Percentiles rank a stretch among this genome's conserved stretches.
These are phyloP conservation scores for Sarotherodon lohbergeri DNA, from an alignment of 2,113 vertebrate genomes.

Conservation along the genomic window DNA sequence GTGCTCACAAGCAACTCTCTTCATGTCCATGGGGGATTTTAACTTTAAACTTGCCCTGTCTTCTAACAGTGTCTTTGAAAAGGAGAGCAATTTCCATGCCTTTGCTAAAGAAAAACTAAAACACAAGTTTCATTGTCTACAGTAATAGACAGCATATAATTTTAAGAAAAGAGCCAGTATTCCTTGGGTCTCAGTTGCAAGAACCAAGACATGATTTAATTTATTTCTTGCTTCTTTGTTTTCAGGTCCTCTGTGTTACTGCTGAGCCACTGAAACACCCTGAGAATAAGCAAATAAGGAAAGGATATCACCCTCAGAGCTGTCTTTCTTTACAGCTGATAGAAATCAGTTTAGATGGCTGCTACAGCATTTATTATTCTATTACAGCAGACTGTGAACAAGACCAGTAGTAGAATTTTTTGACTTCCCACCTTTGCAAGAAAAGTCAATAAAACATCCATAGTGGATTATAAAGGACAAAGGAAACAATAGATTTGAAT, in stretches of 20 bases:
- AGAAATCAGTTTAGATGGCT: background rate
- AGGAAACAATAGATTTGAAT: background rate
- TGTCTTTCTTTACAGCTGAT: background rate
- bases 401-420: background rate
- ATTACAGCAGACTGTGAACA: background rate
- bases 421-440: background rate
- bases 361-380: background rate
- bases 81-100: background rate
- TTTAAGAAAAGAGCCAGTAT: background rate
- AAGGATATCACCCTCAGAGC: background rate
- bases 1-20: background rate
- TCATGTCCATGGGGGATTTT: background rate
- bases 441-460: background rate
- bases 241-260: background rate
- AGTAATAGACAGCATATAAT: background rate
- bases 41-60: background rate
- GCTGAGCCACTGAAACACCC: slow-evolving; percentile 15
- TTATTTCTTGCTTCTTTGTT: background rate
- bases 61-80: slow-evolving; percentile 1
- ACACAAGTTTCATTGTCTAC: background rate
- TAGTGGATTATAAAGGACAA: background rate
- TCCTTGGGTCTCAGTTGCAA: background rate
- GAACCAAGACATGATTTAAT: background rate
- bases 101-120: background rate
- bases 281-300: slow-evolving; percentile 25